Conservation (phyloP, 2,797 vertebrate genomes). For the Syngnathus rostellatus region DNA sequence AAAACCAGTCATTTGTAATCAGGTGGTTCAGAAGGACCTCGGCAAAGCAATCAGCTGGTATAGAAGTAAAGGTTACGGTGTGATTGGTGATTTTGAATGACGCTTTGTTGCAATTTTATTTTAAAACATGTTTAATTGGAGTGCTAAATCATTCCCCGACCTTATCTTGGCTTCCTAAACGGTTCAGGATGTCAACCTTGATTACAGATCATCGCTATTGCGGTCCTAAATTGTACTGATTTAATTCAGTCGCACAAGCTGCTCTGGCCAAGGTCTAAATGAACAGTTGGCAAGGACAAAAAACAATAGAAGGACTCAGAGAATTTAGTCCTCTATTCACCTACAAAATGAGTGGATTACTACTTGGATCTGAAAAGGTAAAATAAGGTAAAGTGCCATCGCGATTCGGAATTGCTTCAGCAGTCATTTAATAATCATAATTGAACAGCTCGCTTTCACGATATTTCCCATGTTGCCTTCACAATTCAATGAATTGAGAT, state of each 20-base stretch:
- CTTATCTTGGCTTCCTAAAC: not conserved
- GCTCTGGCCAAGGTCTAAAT: not conserved
- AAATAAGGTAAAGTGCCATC: too few relatives aligned
- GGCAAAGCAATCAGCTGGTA: not conserved
- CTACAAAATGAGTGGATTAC: not conserved
- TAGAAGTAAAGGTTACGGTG: not conserved
- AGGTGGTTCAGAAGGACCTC: not conserved
- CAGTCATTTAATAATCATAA: too few relatives aligned
- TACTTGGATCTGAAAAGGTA: not conserved
- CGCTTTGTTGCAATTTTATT: not conserved
- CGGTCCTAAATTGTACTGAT: not conserved
- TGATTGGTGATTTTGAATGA: not conserved
- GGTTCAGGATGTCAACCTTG: not conserved
- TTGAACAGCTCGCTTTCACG: too few relatives aligned
- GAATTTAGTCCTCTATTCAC: not conserved
- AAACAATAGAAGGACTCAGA: not conserved
- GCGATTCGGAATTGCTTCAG: too few relatives aligned
- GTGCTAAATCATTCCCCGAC: not conserved
- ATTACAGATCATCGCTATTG: not conserved
- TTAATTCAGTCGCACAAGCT: not conserved
- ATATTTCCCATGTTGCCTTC: too few relatives aligned
- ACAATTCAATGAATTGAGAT: too few relatives aligned
- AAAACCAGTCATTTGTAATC: not conserved
- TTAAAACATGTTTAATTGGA: not conserved
- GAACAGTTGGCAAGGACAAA: not conserved